Percentiles rank a stretch among this genome's conserved stretches.
These are phyloP conservation scores for Podarcis raffonei DNA, from an alignment of 2,113 vertebrate genomes.

Conservation along the genomic window DNA sequence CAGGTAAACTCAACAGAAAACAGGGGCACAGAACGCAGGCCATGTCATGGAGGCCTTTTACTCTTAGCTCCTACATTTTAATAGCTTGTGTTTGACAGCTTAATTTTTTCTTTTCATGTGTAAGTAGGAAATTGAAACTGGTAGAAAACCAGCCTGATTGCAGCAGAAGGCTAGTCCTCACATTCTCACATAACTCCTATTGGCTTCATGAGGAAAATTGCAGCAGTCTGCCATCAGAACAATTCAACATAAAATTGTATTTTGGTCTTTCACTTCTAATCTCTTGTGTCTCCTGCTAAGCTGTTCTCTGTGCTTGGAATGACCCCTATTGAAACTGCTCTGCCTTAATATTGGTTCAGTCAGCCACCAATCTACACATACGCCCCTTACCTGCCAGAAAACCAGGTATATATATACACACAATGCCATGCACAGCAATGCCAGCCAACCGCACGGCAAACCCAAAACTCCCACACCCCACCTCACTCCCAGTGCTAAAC, in stretches of 20 bases:
- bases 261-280: neutral
- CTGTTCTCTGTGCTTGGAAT: neutral
- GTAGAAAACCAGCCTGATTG: neutral
- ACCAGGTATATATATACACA: neutral
- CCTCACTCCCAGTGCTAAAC: neutral
- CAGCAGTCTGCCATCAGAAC: neutral
- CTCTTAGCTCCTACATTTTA: conserved; percentile 3
- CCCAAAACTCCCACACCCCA: neutral
- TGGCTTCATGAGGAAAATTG: too few relatives aligned
- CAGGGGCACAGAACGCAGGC: neutral
- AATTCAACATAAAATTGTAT: neutral
- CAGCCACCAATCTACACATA: neutral
- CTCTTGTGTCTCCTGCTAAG: neutral
- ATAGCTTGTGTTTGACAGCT: neutral
- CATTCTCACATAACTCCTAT: neutral
- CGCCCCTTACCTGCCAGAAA: neutral
- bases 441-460: neutral
- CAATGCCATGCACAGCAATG: neutral
- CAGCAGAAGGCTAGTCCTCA: neutral
- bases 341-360: neutral
- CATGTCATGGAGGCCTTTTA: neutral
- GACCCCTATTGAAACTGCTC: neutral
- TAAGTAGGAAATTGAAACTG: neutral
- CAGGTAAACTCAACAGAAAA: neutral
- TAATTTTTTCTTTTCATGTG: neutral